Percentiles rank a stretch among this genome's conserved stretches.
Evolutionary conservation across 2,888 invertebrate genomes (phyloP).

Genomic region (Scelioninae gen. 2): DNA sequence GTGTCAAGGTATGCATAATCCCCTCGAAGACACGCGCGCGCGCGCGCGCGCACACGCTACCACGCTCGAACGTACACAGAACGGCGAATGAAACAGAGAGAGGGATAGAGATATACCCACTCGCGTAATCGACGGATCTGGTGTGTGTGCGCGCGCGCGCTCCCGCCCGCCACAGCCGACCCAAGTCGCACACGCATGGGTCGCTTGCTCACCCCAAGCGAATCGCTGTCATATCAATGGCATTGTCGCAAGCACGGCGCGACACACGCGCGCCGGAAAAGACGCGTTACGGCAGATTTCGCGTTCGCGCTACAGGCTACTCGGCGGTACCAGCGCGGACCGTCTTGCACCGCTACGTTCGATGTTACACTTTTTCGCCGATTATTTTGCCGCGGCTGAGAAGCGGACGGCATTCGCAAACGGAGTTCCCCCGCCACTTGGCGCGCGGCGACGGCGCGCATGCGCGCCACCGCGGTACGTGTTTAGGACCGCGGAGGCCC

Average conservation of each 20-base stretch:
- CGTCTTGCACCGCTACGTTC: conserved; percentile 14
- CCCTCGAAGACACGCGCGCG: too few species aligned
- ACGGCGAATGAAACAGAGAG: too few species aligned
- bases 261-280: conserved; percentile 28
- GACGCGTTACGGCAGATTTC: conserved; percentile 11
- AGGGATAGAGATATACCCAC: too few species aligned
- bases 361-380: conserved; percentile 56
- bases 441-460: conserved; percentile 69
- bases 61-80: too few species aligned
- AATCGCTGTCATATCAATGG: conserved; percentile 69
- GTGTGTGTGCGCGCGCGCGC: conserved; percentile 4
- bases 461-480: conserved; percentile 56
- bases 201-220: conserved; percentile 53
- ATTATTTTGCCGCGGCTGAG: conserved; percentile 61
- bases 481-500: conserved; percentile 30
- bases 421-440: conserved; percentile 67
- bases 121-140: conserved; percentile 10
- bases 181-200: conserved; percentile 21
- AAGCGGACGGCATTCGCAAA: conserved; percentile 68
- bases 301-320: conserved; percentile 16
- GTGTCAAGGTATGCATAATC: too few species aligned
- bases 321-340: conserved; percentile 10
- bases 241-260: conserved; percentile 61
- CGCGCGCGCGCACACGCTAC: too few species aligned
- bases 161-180: conserved; percentile 18